A percentile compares a stretch with the other conserved stretches of the same genome.
These are phyloP conservation scores for Heterodera schachtii DNA, from an alignment of 1,140 invertebrate genomes.

Conservation along the genomic window DNA sequence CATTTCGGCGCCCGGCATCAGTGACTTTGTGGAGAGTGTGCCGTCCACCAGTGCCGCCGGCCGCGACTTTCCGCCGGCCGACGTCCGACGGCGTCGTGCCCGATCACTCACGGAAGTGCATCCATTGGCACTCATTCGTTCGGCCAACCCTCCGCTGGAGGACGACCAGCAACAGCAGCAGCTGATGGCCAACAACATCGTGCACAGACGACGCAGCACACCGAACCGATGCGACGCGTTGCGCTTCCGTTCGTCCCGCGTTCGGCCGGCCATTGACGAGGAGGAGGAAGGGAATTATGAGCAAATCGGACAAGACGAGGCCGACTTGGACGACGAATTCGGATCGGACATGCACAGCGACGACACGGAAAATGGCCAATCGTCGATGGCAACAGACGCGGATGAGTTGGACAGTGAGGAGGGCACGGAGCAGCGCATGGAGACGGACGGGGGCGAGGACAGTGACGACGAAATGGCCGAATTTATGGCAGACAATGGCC, in stretches of 20 bases:
- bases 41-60: conserved; percentile 11
- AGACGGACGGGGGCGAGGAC: conserved; percentile 29
- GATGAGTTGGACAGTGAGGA: conserved; percentile 32
- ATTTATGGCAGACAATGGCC: conserved; percentile 17
- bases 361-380: conserved; percentile 15
- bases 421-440: conserved; percentile 9
- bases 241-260: neutral
- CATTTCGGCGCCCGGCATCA: conserved; percentile 5
- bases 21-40: neutral
- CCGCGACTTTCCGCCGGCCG: neutral
- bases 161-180: neutral
- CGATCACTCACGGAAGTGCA: conserved; percentile 3
- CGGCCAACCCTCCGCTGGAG: conserved; percentile 17
- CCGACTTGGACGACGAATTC: neutral
- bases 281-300: neutral
- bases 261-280: neutral
- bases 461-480: conserved; percentile 19
- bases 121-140: conserved; percentile 26
- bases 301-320: neutral
- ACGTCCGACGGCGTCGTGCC: conserved; percentile 5
- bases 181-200: neutral
- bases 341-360: conserved; percentile 13
- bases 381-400: neutral
- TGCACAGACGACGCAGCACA: neutral
- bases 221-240: neutral